Evolutionary conservation across 2,888 invertebrate genomes (phyloP).

Genomic region (Drosophila yooni): DNA sequence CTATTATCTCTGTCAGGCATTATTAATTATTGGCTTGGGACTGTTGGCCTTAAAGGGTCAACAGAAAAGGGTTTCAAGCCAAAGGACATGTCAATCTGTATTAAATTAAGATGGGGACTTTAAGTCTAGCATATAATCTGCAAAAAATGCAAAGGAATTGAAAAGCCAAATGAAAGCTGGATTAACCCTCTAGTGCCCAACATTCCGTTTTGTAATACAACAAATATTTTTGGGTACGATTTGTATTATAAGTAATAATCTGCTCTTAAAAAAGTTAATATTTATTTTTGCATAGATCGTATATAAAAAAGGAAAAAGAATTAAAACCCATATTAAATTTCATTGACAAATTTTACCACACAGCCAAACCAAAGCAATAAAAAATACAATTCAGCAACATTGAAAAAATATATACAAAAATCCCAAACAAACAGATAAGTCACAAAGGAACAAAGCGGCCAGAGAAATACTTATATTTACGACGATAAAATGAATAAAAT

Average conservation of each 20-base stretch:
- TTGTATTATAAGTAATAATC: background rate
- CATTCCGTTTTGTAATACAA: background rate
- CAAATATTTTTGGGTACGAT: background rate
- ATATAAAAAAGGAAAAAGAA: background rate
- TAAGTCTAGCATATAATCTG: background rate
- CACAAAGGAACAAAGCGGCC: conserved; percentile 43
- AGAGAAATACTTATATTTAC: conserved; percentile 15
- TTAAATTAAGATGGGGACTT: background rate
- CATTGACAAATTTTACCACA: background rate
- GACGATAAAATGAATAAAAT: conserved; percentile 46
- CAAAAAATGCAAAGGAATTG: background rate
- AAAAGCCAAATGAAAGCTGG: background rate
- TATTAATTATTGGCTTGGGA: conserved; percentile 6
- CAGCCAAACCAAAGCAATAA: background rate
- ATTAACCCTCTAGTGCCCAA: background rate
- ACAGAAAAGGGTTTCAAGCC: background rate
- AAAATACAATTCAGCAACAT: background rate
- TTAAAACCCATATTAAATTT: background rate
- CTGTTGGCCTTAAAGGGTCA: background rate
- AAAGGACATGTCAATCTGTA: background rate
- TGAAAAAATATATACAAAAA: background rate
- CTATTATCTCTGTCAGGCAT: background rate
- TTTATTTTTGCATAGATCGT: background rate
- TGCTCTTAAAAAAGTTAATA: background rate
- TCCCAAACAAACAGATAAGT: conserved; percentile 41